Conservation (phyloP, 2,113 vertebrate genomes). For the Eubucco bourcierii region DNA sequence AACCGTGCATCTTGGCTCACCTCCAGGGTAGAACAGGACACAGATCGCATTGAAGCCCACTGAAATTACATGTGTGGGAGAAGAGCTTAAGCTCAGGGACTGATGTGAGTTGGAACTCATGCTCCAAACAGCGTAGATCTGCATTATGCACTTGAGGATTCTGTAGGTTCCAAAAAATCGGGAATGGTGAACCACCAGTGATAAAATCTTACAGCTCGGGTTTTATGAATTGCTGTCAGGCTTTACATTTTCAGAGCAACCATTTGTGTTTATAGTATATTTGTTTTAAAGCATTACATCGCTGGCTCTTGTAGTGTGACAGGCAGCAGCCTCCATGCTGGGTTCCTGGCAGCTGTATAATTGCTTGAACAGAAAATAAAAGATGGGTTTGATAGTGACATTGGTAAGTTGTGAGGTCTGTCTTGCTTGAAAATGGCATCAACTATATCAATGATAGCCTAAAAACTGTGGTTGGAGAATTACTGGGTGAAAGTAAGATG, state of each 20-base stretch:
- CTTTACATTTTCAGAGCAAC: neutral
- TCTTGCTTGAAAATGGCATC: neutral
- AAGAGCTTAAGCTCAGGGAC: neutral
- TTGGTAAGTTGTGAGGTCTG: neutral
- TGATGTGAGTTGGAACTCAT: neutral
- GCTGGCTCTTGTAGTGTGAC: neutral
- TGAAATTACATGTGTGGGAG: neutral
- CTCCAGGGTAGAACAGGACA: neutral
- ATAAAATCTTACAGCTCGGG: neutral
- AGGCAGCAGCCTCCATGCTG: too few species aligned
- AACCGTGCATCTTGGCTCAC: neutral
- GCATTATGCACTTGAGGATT: neutral
- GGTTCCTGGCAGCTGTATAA: neutral
- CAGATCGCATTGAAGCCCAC: neutral
- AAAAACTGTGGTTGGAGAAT: neutral
- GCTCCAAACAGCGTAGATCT: neutral
- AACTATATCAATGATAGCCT: neutral
- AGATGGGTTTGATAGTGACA: neutral
- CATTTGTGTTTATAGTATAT: neutral
- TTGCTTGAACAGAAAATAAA: neutral
- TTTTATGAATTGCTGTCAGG: neutral
- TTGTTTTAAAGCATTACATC: neutral
- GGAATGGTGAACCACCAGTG: neutral
- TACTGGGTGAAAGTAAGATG: neutral
- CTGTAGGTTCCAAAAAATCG: neutral